Evolutionary conservation across 1,140 invertebrate genomes (phyloP).

Genomic region (Campoletis sonorensis): DNA sequence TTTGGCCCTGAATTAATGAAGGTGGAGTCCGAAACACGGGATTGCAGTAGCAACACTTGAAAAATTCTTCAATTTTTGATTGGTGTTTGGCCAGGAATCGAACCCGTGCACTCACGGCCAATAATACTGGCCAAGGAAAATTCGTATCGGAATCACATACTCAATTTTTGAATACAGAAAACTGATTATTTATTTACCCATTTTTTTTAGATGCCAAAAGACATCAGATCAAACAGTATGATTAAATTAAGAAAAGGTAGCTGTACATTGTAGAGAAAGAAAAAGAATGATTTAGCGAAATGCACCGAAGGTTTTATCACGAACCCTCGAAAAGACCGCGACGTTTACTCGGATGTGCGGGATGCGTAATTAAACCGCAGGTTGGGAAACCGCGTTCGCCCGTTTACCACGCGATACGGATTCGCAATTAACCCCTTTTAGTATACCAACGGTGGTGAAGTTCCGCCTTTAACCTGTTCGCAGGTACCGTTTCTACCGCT

Average conservation of each 20-base stretch:
- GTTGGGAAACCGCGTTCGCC: constrained; percentile 43
- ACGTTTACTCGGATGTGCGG: constrained; percentile 25
- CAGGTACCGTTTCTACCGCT: not conserved
- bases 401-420: constrained; percentile 40
- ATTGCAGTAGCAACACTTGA: too few relatives aligned
- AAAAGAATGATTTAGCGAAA: not conserved
- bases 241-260: not conserved
- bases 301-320: not conserved
- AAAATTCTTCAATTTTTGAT: too few relatives aligned
- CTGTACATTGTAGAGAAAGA: not conserved
- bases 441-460: constrained; percentile 4
- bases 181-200: too few relatives aligned
- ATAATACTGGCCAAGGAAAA: too few relatives aligned
- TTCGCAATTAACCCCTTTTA: constrained; percentile 48
- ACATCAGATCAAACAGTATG: not conserved
- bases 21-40: too few relatives aligned
- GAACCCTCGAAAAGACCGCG: constrained; percentile 4
- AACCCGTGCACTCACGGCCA: too few relatives aligned
- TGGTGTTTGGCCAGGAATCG: too few relatives aligned
- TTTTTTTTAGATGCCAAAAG: too few relatives aligned
- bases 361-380: constrained; percentile 46
- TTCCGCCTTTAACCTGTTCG: constrained; percentile 36
- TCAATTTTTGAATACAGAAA: too few relatives aligned
- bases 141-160: too few relatives aligned
- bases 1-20: too few relatives aligned